A percentile compares a stretch with the other conserved stretches of the same genome.
Conservation (phyloP, 2,888 invertebrate species). For the Tetheella fluctuosa region DNA sequence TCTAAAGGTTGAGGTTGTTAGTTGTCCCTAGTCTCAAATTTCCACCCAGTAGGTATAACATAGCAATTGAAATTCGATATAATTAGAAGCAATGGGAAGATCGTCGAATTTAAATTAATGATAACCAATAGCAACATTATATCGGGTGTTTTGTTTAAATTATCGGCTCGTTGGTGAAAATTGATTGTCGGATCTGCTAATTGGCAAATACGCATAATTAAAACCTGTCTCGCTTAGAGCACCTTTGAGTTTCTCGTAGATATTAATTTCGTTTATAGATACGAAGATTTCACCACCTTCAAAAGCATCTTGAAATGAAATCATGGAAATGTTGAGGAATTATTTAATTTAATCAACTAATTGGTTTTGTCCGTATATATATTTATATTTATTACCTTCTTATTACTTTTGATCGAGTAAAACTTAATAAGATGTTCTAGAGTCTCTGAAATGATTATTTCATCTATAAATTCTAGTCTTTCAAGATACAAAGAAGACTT, state of each 20-base stretch:
- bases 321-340: background rate
- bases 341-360: background rate
- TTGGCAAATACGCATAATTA: slow-evolving; percentile 17
- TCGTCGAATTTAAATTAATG: no score
- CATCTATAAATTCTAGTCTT: no score
- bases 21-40: no score
- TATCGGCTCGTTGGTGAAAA: background rate
- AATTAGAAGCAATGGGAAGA: no score
- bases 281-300: background rate
- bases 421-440: no score
- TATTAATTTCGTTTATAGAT: slow-evolving; percentile 14
- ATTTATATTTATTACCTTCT: background rate
- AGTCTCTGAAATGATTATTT: no score
- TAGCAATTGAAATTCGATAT: no score
- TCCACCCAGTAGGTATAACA: no score
- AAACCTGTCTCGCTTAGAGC: slow-evolving; percentile 3
- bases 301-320: background rate
- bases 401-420: background rate
- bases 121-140: no score
- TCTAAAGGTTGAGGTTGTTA: no score
- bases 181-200: slow-evolving; percentile 5
- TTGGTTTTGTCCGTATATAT: background rate
- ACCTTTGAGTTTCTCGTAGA: slow-evolving; percentile 6
- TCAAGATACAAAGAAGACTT: no score
- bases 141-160: no score